Evolutionary conservation across 1,140 invertebrate genomes (phyloP).

Genomic region (Cydia splendana): DNA sequence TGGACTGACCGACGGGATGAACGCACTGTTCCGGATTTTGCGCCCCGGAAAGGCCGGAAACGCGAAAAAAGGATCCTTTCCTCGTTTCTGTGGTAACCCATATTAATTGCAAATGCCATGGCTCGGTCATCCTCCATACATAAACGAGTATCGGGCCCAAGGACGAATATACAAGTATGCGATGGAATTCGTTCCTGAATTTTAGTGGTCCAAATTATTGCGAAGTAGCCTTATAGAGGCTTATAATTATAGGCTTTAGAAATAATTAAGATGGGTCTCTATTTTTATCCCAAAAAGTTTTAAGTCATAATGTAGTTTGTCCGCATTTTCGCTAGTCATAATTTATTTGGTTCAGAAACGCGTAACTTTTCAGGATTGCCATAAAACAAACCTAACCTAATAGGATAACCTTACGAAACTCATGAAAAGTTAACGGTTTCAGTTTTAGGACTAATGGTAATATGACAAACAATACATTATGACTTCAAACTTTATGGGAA

Average conservation of each 20-base stretch:
- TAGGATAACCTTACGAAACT: too few species aligned
- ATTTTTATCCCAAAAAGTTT: too few species aligned
- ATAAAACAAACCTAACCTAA: too few species aligned
- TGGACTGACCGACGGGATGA: background rate
- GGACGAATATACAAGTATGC: background rate
- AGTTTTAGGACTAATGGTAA: too few species aligned
- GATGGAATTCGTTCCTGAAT: background rate
- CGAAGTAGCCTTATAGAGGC: background rate
- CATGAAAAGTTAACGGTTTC: too few species aligned
- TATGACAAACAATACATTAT: too few species aligned
- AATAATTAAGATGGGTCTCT: too few species aligned
- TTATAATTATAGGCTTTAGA: background rate
- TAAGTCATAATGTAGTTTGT: too few species aligned
- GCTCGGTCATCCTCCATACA: constrained; percentile 3
- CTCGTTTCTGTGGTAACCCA: background rate
- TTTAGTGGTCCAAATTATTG: background rate
- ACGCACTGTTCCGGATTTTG: constrained; percentile 8
- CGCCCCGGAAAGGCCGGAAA: background rate
- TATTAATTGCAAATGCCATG: constrained; percentile 10
- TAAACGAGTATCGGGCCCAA: background rate
- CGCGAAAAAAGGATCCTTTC: constrained; percentile 1
- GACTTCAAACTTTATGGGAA: too few species aligned
- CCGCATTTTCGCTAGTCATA: too few species aligned
- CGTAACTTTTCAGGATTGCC: too few species aligned
- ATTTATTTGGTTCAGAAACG: too few species aligned